Percentiles rank a stretch among this genome's conserved stretches.
Evolutionary conservation across 30 jellyfish, hydroid and myxozoan genomes (phyloP).

Genomic region (Hydractinia echinata): DNA sequence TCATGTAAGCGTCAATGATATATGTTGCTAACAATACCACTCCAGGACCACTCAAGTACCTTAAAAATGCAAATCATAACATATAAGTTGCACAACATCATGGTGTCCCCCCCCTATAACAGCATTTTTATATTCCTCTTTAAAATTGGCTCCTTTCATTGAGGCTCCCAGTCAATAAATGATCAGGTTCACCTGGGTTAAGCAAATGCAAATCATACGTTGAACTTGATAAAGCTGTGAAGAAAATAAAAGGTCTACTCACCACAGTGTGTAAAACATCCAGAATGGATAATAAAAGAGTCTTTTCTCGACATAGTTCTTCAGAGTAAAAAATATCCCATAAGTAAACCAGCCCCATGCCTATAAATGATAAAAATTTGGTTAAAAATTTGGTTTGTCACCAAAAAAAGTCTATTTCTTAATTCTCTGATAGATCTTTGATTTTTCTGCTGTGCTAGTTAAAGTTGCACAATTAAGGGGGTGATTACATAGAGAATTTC

Average conservation of each 20-base stretch:
- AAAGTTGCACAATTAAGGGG: no score
- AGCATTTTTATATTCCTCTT: no score
- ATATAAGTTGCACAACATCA: not conserved
- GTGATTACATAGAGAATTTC: no score
- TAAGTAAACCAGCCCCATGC: constrained; percentile 98
- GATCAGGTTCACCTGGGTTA: not conserved
- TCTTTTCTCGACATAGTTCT: constrained; percentile 75
- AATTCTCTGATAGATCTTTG: no score
- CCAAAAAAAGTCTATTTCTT: no score
- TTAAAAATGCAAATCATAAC: constrained; percentile 5
- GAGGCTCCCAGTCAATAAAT: not conserved
- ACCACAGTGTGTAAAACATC: constrained; percentile 91
- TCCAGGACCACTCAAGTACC: constrained; percentile 92
- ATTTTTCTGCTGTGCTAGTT: no score
- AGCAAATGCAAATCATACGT: not conserved
- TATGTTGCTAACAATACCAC: constrained; percentile 76
- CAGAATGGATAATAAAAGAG: constrained; percentile 88
- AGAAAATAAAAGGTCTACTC: constrained; percentile 2
- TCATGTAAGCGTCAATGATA: constrained; percentile 61
- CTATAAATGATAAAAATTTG: constrained; percentile 35
- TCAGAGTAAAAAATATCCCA: constrained; percentile 88
- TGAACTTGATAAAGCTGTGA: not conserved
- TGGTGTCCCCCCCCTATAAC: no score
- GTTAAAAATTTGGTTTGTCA: no score
- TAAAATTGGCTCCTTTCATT: not conserved